Percentiles rank a stretch among this genome's conserved stretches.
Evolutionary conservation across 2,888 invertebrate genomes (phyloP).

Genomic region (Lasioglossum vierecki): DNA sequence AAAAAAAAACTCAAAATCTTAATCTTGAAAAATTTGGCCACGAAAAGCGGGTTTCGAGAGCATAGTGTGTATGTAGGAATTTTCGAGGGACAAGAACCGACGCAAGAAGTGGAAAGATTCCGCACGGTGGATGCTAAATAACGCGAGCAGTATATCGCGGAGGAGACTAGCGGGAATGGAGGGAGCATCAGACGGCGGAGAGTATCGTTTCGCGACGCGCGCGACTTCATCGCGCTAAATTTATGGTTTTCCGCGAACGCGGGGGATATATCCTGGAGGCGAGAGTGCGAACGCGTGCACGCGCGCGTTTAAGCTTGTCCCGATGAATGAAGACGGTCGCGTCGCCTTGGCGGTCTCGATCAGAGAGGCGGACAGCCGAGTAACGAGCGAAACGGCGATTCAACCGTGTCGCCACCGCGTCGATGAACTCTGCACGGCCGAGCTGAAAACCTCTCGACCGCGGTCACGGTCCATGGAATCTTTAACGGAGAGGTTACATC

Average conservation of each 20-base stretch:
- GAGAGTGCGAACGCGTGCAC: neutral
- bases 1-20: too few relatives aligned
- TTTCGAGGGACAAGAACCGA: neutral
- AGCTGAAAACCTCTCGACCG: constrained; percentile 20
- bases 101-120: neutral
- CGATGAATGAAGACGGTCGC: constrained; percentile 55
- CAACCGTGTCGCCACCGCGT: constrained; percentile 39
- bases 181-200: neutral
- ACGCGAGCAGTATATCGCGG: neutral
- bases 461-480: constrained; percentile 54
- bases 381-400: constrained; percentile 28
- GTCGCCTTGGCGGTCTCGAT: constrained; percentile 26
- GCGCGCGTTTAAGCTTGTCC: neutral
- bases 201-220: constrained; percentile 10
- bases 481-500: constrained; percentile 35
- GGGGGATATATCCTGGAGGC: constrained; percentile 7
- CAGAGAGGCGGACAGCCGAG: constrained; percentile 39
- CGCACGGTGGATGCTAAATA: neutral
- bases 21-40: too few relatives aligned
- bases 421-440: constrained; percentile 49
- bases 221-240: constrained; percentile 19
- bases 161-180: neutral
- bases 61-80: neutral
- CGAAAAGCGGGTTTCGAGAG: too few relatives aligned
- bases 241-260: constrained; percentile 41